Conservation (phyloP, 1,140 invertebrate species). For the Chironomus tepperi region DNA sequence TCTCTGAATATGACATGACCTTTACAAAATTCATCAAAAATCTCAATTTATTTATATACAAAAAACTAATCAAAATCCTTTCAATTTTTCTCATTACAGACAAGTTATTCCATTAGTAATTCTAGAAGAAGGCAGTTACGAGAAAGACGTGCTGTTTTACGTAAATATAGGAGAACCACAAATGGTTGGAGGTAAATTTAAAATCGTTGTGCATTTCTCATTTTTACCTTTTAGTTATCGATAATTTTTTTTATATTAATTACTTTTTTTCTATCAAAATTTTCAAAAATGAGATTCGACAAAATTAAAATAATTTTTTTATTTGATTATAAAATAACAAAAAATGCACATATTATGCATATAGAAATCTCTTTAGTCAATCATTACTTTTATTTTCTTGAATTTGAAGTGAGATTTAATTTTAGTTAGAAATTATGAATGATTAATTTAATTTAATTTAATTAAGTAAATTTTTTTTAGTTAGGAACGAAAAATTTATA, state of each 20-base stretch:
- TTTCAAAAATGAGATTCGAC: no score
- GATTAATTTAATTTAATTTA: no score
- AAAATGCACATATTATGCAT: no score
- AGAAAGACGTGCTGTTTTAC: slow-evolving; percentile 91
- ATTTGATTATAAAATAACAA: no score
- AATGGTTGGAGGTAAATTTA: slow-evolving; percentile 68
- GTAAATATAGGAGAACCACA: slow-evolving; percentile 83
- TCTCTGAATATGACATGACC: neutral
- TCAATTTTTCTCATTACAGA: slow-evolving; percentile 52
- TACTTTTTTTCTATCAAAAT: no score
- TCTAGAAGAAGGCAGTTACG: slow-evolving; percentile 95
- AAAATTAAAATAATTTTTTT: neutral
- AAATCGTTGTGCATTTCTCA: neutral
- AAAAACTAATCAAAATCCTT: neutral
- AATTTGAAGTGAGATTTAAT: no score
- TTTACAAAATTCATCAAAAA: neutral
- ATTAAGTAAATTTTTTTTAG: no score
- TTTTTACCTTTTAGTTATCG: neutral
- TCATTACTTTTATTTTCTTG: no score
- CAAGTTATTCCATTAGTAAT: slow-evolving; percentile 78
- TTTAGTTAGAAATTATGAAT: no score
- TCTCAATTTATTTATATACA: neutral
- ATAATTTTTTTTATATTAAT: no score
- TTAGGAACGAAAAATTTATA: no score
- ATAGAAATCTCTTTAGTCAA: no score